Evolutionary conservation across 2,888 invertebrate genomes (phyloP).

Genomic region (Rugalucina vietnamica): DNA sequence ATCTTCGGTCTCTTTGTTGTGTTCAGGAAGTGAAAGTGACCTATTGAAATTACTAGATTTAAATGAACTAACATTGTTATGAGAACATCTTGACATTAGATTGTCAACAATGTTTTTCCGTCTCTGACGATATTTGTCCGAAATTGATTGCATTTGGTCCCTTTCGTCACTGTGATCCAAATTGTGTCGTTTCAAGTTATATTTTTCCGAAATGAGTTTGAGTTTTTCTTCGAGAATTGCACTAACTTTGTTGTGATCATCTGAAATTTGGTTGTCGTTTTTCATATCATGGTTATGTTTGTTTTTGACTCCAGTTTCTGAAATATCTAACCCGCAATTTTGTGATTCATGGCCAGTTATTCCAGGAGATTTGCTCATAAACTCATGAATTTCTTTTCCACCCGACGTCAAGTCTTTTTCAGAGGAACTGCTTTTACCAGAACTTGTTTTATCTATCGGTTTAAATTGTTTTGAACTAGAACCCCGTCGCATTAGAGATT

Average conservation of each 20-base stretch:
- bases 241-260: not conserved
- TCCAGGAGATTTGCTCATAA: constrained; percentile 23
- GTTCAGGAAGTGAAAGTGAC: not conserved
- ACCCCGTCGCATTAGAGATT: not conserved
- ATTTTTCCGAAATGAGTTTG: constrained; percentile 48
- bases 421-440: constrained; percentile 40
- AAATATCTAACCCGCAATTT: not conserved
- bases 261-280: not conserved
- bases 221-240: constrained; percentile 40
- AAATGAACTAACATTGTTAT: not conserved
- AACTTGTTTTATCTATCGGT: constrained; percentile 31
- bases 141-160: constrained; percentile 40
- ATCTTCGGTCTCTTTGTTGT: not conserved
- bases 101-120: constrained; percentile 41
- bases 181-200: constrained; percentile 31
- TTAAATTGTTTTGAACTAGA: constrained; percentile 22
- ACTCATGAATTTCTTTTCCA: constrained; percentile 46
- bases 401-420: constrained; percentile 58
- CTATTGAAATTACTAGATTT: not conserved
- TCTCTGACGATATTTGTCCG: constrained; percentile 46
- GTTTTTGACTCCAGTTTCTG: not conserved
- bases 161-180: not conserved
- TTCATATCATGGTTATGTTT: not conserved
- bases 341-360: constrained; percentile 1
- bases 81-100: not conserved